Conservation (phyloP, 2,888 invertebrate species). For the Electrophaes corylata region DNA sequence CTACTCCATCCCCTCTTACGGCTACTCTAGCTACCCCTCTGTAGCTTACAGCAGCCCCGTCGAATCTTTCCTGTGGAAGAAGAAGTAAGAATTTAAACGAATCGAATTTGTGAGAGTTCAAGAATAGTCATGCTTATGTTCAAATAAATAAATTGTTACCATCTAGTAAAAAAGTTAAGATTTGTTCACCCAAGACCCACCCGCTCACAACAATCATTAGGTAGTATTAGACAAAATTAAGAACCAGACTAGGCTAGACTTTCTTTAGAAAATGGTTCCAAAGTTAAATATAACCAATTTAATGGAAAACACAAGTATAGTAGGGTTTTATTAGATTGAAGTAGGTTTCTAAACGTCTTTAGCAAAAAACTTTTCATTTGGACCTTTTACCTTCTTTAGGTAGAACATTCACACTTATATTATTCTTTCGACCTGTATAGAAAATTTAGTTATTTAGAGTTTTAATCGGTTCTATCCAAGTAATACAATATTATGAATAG, state of each 20-base stretch:
- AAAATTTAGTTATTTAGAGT: too few relatives aligned
- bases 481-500: too few relatives aligned
- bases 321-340: too few relatives aligned
- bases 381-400: too few relatives aligned
- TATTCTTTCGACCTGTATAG: too few relatives aligned
- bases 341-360: too few relatives aligned
- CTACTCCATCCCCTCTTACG: slow-evolving; percentile 31
- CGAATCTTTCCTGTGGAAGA: slow-evolving; percentile 29
- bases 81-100: slow-evolving; percentile 30
- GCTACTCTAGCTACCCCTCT: slow-evolving; percentile 32
- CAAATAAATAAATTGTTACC: slow-evolving; percentile 25
- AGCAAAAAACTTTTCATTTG: too few relatives aligned
- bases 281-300: background rate
- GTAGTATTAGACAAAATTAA: background rate
- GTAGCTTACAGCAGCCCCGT: slow-evolving; percentile 30
- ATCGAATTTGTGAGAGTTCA: slow-evolving; percentile 11
- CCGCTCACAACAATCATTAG: background rate
- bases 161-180: slow-evolving; percentile 13
- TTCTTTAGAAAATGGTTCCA: background rate
- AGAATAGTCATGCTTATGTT: slow-evolving; percentile 28
- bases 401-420: too few relatives aligned
- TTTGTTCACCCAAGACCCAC: background rate
- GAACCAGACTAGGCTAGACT: background rate
- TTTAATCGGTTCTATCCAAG: too few relatives aligned
- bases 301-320: too few relatives aligned